Conservation (phyloP, 2,113 vertebrate genomes). For the Dicentrarchus labrax region DNA sequence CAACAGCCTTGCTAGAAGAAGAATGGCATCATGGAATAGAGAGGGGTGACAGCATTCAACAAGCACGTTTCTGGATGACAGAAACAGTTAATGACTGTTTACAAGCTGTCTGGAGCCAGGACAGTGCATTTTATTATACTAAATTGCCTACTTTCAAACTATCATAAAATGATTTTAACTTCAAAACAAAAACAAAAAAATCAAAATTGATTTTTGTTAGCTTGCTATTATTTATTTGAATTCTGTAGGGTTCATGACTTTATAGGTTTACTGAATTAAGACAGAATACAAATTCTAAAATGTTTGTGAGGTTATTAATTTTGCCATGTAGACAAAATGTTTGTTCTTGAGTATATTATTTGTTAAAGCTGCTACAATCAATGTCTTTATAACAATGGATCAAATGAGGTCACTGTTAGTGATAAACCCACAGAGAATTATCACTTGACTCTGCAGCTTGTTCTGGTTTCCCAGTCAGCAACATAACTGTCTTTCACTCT, state of each 20-base stretch:
- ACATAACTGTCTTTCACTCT: not conserved
- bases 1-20: slow-evolving; percentile 45
- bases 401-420: not conserved
- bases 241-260: not conserved
- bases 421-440: not conserved
- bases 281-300: not conserved
- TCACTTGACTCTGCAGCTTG: not conserved
- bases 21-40: slow-evolving; percentile 78
- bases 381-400: not conserved
- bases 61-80: slow-evolving; percentile 67
- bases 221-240: not conserved
- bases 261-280: not conserved
- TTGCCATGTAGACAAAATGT: not conserved
- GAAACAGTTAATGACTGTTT: slow-evolving; percentile 40
- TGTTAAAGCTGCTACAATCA: not conserved
- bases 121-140: not conserved
- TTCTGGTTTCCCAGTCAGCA: not conserved
- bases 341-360: not conserved
- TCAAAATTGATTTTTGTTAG: not conserved
- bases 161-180: not conserved
- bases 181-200: not conserved
- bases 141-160: not conserved
- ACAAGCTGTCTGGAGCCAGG: slow-evolving; percentile 35
- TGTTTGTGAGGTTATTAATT: not conserved
- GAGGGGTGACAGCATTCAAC: slow-evolving; percentile 66